Base-by-base conservation (phyloP, 2,888 invertebrate genomes). In the Autographa gamma region DNA sequence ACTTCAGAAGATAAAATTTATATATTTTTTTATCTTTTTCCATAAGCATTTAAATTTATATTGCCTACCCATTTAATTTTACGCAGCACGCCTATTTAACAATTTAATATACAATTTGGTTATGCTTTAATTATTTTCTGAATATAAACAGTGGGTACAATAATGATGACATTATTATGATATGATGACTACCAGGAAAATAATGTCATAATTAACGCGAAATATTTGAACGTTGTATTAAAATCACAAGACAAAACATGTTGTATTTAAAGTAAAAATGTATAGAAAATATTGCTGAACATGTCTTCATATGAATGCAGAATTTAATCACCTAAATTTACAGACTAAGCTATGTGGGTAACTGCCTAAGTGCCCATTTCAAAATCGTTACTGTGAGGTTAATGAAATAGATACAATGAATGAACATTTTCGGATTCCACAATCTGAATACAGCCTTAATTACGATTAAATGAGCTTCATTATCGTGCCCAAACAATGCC, bases 391-490 rank as follows among this genome's bases (percentile, higher is more conserved):
- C 67, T 7, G n/a, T 19, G 16, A 18, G 62, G 62, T 60, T 66
- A 71, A 68, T 64, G 38, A 66, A 64, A 64, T 63, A 62, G 63
- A 73, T 62, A 60, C 60, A 74, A 79, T 65, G 61, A 64, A 67
- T 68, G 54, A 54, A 67, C 77, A 76, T 73, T 71, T 66, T 38
- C 63, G 41, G 16, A 71, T 73, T 78, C 62, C 34, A 54, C 64
- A 38, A 60, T 63, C 68, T 66, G 60, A 82, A 67, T 66, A 71
- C 60, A 74, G 61, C 60, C 69, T 65, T 80, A 83, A 85, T 80
- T 81, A 73, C 75, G 60, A 78, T 81, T 73, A 79, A 83, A 81
- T 74, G 62, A 65, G 71, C 64, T 56, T 76, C 78, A 80, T 80
- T 81, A 82, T 76, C 71, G 60, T 66, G 68, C 61, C 69, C 68